phyloP scores from a whole-genome alignment of 23 tunicate species.

The Ascidia mentula region DNA sequence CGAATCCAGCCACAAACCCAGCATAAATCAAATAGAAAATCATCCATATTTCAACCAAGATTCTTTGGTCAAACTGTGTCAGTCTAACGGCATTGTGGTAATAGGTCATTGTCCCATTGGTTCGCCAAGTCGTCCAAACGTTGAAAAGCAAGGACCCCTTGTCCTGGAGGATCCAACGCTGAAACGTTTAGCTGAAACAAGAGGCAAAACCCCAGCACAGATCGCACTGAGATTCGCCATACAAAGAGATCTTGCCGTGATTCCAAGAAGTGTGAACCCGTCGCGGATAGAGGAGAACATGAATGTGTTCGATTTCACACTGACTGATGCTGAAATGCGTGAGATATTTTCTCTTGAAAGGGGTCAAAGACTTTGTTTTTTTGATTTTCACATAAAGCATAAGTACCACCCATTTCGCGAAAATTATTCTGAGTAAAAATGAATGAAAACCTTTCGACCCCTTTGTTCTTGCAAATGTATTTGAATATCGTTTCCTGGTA shows the following conservation, averaged over 20 bases:
- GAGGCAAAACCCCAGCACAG: constrained; percentile 53
- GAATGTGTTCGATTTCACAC: constrained; percentile 41
- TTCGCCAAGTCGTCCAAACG: constrained; percentile 32
- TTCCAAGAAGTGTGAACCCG: constrained; percentile 67
- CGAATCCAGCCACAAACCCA: constrained; percentile 18
- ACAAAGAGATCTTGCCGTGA: constrained; percentile 25
- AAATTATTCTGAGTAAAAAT: constrained; percentile 21
- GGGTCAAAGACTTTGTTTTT: not conserved
- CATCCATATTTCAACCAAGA: constrained; percentile 50
- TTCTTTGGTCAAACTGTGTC: constrained; percentile 38
- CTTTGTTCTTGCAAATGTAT: too few species aligned
- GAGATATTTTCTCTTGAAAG: constrained; percentile 22
- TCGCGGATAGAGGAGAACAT: constrained; percentile 46
- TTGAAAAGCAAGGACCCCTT: not conserved
- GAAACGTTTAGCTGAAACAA: constrained; percentile 29
- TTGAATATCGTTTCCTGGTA: too few species aligned
- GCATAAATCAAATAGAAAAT: constrained; percentile 37
- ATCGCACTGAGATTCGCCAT: constrained; percentile 27
- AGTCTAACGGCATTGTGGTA: constrained; percentile 33
- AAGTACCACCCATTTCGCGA: constrained; percentile 35
- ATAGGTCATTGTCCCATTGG: constrained; percentile 59
- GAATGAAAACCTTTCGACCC: too few species aligned
- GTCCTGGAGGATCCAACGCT: constrained; percentile 45
- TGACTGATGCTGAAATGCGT: constrained; percentile 35
- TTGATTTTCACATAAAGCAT: constrained; percentile 3